Evolutionary conservation across 2,113 vertebrate genomes (phyloP).

Genomic region (Pipra filicauda): DNA sequence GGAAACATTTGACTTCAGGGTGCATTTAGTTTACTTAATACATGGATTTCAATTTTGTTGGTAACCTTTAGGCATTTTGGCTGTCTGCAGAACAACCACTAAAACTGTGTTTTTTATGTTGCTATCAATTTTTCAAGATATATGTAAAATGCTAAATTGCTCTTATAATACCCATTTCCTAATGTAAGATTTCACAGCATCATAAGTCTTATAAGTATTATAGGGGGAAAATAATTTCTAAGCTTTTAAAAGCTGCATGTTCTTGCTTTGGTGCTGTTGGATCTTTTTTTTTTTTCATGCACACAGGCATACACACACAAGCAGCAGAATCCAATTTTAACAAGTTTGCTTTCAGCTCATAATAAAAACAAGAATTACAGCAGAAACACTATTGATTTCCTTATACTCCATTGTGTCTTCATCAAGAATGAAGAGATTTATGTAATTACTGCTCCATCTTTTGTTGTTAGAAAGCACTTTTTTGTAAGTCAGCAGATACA

Average conservation of each 20-base stretch:
- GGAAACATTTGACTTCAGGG: conserved; percentile 77
- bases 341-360: conserved; percentile 78
- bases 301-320: neutral
- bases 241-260: conserved; percentile 66
- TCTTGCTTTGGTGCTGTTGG: conserved; percentile 59
- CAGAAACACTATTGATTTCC: conserved; percentile 77
- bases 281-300: conserved; percentile 41
- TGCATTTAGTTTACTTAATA: conserved; percentile 78
- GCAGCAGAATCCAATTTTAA: conserved; percentile 79
- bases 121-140: conserved; percentile 43
- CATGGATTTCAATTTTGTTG: conserved; percentile 68
- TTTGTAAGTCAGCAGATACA: conserved; percentile 82
- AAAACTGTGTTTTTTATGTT: conserved; percentile 16
- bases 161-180: conserved; percentile 41
- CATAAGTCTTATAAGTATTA: conserved; percentile 58
- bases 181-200: conserved; percentile 58
- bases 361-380: conserved; percentile 79
- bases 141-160: neutral
- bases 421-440: conserved; percentile 83
- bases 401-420: conserved; percentile 77
- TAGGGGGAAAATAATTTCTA: conserved; percentile 33
- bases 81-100: neutral
- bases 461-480: conserved; percentile 79
- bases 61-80: conserved; percentile 65
- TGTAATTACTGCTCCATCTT: conserved; percentile 83